A percentile compares a stretch with the other conserved stretches of the same genome.
Evolutionary conservation across 2,888 invertebrate species (phyloP).

Genomic region (Dryobotodes eremita): DNA sequence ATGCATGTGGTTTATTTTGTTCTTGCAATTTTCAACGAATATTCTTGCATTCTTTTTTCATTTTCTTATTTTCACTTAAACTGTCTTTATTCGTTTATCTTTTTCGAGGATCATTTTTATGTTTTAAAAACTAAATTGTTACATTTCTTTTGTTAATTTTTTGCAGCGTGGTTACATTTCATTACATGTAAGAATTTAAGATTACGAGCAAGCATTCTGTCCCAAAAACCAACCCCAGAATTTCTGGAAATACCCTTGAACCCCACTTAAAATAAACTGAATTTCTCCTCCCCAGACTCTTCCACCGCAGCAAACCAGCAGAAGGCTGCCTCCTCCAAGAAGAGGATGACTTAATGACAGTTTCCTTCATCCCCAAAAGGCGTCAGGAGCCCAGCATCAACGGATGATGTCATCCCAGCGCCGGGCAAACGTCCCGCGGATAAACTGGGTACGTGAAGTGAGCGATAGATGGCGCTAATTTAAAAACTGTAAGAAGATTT

Average conservation of each 20-base stretch:
- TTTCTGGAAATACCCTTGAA: not conserved
- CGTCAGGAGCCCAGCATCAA: slow-evolving; percentile 78
- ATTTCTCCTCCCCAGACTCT: slow-evolving; percentile 75
- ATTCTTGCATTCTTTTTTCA: no score
- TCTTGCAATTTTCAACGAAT: no score
- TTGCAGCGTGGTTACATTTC: no score
- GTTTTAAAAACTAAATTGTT: no score
- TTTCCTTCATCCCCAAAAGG: slow-evolving; percentile 87
- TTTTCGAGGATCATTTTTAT: no score
- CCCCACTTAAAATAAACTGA: not conserved
- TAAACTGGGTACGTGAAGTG: slow-evolving; percentile 19
- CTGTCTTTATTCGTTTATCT: no score
- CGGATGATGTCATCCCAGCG: slow-evolving; percentile 64
- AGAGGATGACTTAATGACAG: slow-evolving; percentile 87
- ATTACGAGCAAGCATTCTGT: no score
- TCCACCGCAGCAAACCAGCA: slow-evolving; percentile 82
- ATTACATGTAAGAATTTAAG: no score
- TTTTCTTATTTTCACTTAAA: no score
- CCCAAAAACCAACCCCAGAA: not conserved
- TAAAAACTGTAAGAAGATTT: not conserved
- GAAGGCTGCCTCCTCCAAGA: slow-evolving; percentile 85
- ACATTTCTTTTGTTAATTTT: no score
- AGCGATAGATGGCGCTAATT: slow-evolving; percentile 42
- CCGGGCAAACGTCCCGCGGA: slow-evolving; percentile 29
- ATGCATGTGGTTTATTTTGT: no score